Base-by-base conservation (phyloP, 2,113 vertebrate genomes). In the Azemiops feae region DNA sequence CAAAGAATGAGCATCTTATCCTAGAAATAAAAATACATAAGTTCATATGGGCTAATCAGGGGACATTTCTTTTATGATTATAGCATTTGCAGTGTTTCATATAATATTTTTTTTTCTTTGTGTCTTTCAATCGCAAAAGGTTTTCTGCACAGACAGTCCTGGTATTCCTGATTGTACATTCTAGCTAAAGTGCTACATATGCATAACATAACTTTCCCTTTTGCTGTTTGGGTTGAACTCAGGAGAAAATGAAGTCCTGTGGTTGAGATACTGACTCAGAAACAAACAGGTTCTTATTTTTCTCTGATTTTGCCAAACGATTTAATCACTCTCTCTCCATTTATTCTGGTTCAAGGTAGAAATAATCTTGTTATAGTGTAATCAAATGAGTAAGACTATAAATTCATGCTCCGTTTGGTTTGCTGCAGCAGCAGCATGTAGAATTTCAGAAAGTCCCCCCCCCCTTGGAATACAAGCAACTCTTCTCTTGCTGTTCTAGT, bases 1-100 rank as follows among this genome's bases (percentile, higher is more conserved):
- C 92, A 91, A 23, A 93, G 91, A 91, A 69, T 91, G 43, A 95
- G 95, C 45, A 58, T 94, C 53, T 55, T 93, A 92, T 94, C 93
- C 55, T 81, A 91, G 87, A 90, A 93, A 90, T 86, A 52, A 93
- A 58, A 60, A 25, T 22, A 85, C 34, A n/a, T 60, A 55, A 89
- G 53, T 96, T 86, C 14, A 93, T 94, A 89, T 90, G 86, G 86
- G 47, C 55, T 93, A 88, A 89, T 89, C 45, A 39, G 45, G 93
- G 58, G 89, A 92, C 81, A 92, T 95, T 94, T 95, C 86, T 60
- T 50, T 92, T 60, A 74, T 74, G 58, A 87, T 93, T 64, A 85
- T 85, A 89, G 58, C 20, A 34, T 90, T 93, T 90, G 88, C 30
- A 93, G 85, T 87, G 54, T 93, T 93, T 92, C 69, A 27, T 60